Conservation (phyloP, 2,113 vertebrate species). For the Myrmophylax atrothorax region DNA sequence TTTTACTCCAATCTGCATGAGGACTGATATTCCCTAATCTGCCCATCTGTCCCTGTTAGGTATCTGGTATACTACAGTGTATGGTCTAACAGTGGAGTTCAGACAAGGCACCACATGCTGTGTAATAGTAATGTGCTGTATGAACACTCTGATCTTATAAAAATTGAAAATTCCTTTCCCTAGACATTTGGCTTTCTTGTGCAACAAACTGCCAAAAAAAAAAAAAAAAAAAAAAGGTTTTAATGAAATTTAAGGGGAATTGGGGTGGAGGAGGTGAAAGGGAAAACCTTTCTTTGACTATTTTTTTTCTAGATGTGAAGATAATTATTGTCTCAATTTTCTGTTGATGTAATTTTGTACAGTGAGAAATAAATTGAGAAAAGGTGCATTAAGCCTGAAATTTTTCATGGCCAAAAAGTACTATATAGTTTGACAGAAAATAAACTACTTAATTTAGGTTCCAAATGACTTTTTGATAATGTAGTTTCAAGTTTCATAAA, state of each 20-base stretch:
- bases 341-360: not conserved
- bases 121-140: not conserved
- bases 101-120: not conserved
- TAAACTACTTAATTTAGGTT: not conserved
- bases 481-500: not conserved
- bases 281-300: not conserved
- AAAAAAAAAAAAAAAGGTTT: not conserved
- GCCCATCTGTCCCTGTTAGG: not conserved
- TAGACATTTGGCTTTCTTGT: not conserved
- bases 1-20: not conserved
- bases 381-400: not conserved
- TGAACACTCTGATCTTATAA: not conserved
- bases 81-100: not conserved
- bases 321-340: not conserved
- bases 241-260: not conserved
- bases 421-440: not conserved
- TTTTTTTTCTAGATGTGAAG: not conserved
- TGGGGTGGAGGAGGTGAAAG: not conserved
- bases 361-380: not conserved
- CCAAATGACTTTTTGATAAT: not conserved
- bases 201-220: not conserved
- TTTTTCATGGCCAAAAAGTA: not conserved
- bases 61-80: not conserved
- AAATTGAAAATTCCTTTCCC: not conserved
- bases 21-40: not conserved